Conservation (phyloP, 2,888 invertebrate genomes). For the Anoplius nigerrimus region DNA sequence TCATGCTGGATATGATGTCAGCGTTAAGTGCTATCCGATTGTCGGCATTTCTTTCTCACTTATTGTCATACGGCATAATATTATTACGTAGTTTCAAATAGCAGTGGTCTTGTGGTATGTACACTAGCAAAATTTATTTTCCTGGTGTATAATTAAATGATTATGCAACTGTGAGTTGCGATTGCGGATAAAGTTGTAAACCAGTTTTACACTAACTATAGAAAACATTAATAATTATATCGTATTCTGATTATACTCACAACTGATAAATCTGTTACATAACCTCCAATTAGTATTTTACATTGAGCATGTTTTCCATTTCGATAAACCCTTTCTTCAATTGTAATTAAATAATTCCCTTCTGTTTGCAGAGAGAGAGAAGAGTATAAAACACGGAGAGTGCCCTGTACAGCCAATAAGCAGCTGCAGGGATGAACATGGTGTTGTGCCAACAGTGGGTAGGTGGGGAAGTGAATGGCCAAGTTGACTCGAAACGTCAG, state of each 20-base stretch:
- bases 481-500: slow-evolving; percentile 93
- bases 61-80: slow-evolving; percentile 51
- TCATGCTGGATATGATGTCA: slow-evolving; percentile 57
- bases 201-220: no score
- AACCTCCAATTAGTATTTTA: background rate
- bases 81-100: slow-evolving; percentile 56
- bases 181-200: no score
- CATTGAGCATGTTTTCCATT: no score
- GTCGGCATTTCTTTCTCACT: slow-evolving; percentile 50
- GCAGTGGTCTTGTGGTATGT: slow-evolving; percentile 55
- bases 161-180: no score
- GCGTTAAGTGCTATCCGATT: slow-evolving; percentile 47
- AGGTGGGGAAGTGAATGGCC: slow-evolving; percentile 97
- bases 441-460: slow-evolving; percentile 87
- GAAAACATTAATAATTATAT: no score
- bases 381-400: slow-evolving; percentile 74
- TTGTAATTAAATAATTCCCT: no score
- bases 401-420: slow-evolving; percentile 76
- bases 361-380: slow-evolving; percentile 72
- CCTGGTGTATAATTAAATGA: no score
- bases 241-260: no score
- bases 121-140: background rate
- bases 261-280: background rate
- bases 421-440: slow-evolving; percentile 78
- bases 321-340: no score